Conservation (phyloP, 2,797 vertebrate genomes). For the Darevskia nairensis region DNA sequence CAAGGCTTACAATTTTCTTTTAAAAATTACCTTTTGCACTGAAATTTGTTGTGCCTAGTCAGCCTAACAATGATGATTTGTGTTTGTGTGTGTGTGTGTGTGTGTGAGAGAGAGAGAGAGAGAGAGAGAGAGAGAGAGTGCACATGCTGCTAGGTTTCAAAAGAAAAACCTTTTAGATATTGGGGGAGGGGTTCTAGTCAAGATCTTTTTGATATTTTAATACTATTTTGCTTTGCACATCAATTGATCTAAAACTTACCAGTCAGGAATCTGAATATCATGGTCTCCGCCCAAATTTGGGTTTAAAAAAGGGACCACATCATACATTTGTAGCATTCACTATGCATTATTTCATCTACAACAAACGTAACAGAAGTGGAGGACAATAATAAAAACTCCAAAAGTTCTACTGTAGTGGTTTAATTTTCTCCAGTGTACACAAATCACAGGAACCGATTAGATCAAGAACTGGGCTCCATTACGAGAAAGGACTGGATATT, state of each 20-base stretch:
- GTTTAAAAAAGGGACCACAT: too few species aligned
- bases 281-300: neutral
- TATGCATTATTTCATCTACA: neutral
- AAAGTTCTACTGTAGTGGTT: neutral
- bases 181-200: neutral
- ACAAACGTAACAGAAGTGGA: too few species aligned
- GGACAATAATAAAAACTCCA: too few species aligned
- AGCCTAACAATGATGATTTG: conserved; percentile 13
- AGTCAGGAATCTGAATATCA: neutral
- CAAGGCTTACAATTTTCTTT: conserved; percentile 32
- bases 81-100: neutral
- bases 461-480: neutral
- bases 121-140: neutral
- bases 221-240: neutral
- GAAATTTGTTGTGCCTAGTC: conserved; percentile 41
- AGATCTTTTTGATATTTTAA: neutral
- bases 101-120: neutral
- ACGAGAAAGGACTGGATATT: too few species aligned
- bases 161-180: neutral
- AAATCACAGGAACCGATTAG: neutral
- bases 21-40: conserved; percentile 39
- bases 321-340: neutral
- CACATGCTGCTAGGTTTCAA: neutral
- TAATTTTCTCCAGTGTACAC: neutral
- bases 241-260: neutral